Conservation (phyloP, 2,888 invertebrate genomes). For the Torymus aiolomorphi region DNA sequence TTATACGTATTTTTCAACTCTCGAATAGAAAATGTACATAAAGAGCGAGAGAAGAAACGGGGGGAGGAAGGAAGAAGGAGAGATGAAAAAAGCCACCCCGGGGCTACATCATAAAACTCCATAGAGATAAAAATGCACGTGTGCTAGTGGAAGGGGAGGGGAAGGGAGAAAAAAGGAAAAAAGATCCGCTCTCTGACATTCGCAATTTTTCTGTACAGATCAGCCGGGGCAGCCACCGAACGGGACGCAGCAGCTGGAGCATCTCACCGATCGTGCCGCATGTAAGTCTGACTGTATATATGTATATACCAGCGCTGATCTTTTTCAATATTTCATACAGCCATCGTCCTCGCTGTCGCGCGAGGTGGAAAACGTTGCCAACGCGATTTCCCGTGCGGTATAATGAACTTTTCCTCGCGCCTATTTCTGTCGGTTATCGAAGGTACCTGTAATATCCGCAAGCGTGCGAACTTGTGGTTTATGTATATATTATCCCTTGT, state of each 20-base stretch:
- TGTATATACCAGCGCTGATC: background rate
- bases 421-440: too few relatives aligned
- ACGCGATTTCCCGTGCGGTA: too few relatives aligned
- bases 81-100: background rate
- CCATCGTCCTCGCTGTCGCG: too few relatives aligned
- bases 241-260: slow-evolving; percentile 63
- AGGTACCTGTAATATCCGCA: too few relatives aligned
- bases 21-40: background rate
- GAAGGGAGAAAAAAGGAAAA: too few relatives aligned
- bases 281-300: slow-evolving; percentile 59
- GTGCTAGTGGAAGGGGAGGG: too few relatives aligned
- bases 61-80: background rate
- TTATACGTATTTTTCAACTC: slow-evolving; percentile 10
- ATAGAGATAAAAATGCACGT: slow-evolving; percentile 3
- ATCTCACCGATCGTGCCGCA: slow-evolving; percentile 57
- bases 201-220: slow-evolving; percentile 48
- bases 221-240: slow-evolving; percentile 57
- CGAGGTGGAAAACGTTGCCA: too few relatives aligned
- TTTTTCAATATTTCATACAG: slow-evolving; percentile 34
- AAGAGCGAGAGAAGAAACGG: background rate
- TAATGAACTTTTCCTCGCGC: too few relatives aligned
- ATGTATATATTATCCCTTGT: too few relatives aligned
- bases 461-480: too few relatives aligned
- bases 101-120: background rate
- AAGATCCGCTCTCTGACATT: slow-evolving; percentile 15